Conservation (phyloP, 2,113 vertebrate genomes). For the Amblyopsis rosae region DNA sequence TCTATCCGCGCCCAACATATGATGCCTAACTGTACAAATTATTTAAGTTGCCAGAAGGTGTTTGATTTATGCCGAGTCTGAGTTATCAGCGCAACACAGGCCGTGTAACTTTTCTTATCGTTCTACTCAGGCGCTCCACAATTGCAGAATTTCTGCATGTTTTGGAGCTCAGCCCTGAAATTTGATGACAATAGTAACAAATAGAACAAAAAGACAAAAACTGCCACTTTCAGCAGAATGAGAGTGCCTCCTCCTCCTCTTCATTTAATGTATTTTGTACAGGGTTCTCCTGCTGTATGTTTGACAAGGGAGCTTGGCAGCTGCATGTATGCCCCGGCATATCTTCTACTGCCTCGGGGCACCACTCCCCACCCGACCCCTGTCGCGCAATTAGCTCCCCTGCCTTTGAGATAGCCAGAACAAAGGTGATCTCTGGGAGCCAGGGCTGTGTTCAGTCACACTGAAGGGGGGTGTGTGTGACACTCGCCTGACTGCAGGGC, state of each 20-base stretch:
- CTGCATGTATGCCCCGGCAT: conserved; percentile 48
- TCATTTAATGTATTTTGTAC: conserved; percentile 34
- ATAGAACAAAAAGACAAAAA: conserved; percentile 63
- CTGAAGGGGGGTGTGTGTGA: conserved; percentile 59
- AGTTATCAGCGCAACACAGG: conserved; percentile 73
- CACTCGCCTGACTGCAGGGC: conserved; percentile 66
- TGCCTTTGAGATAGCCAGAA: conserved; percentile 68
- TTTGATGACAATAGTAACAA: conserved; percentile 70
- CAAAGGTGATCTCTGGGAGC: conserved; percentile 71
- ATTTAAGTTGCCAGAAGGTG: conserved; percentile 71
- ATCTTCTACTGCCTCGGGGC: conserved; percentile 41
- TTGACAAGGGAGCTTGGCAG: conserved; percentile 68
- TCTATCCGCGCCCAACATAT: conserved; percentile 49
- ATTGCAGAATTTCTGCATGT: conserved; percentile 60
- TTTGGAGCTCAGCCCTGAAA: conserved; percentile 70
- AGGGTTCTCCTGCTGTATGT: conserved; percentile 56
- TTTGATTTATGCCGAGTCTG: conserved; percentile 74
- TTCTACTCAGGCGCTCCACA: conserved; percentile 55
- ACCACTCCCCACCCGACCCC: conserved; percentile 47
- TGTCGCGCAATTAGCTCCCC: conserved; percentile 66
- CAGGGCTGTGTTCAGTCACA: conserved; percentile 30
- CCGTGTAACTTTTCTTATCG: conserved; percentile 73
- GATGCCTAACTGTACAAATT: conserved; percentile 70
- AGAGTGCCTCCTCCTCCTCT: conserved; percentile 29
- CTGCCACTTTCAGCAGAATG: conserved; percentile 65